A percentile compares a stretch with the other conserved stretches of the same genome.
These are phyloP conservation scores for Luscinia megarhynchos DNA, from an alignment of 2,797 vertebrate genomes.

Conservation along the genomic window DNA sequence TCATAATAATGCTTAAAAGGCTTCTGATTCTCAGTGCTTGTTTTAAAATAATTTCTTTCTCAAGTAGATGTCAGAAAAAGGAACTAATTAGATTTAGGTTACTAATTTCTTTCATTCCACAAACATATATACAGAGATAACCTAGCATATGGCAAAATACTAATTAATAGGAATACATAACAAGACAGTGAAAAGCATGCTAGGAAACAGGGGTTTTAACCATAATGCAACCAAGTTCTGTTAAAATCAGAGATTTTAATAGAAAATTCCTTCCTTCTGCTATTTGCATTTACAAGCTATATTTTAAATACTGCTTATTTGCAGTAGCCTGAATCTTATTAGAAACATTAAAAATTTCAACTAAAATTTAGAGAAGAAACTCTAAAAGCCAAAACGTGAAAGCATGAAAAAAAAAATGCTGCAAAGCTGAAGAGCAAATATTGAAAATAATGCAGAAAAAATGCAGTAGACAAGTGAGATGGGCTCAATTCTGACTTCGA, in stretches of 20 bases:
- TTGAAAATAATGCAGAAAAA: neutral
- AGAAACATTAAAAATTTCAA: neutral
- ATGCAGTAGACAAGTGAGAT: neutral
- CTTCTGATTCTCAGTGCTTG: neutral
- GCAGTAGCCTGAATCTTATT: neutral
- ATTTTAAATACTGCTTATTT: neutral
- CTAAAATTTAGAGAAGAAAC: neutral
- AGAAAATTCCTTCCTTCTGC: neutral
- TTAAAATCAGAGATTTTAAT: slow-evolving; percentile 18
- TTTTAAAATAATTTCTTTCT: slow-evolving; percentile 9
- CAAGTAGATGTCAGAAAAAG: neutral
- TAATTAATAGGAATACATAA: neutral
- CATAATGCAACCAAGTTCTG: neutral
- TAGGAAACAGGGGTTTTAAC: slow-evolving; percentile 3
- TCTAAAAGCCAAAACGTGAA: neutral
- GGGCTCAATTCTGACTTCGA: neutral
- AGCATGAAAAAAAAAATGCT: fast-evolving
- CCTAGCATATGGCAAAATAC: neutral
- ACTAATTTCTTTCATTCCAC: neutral
- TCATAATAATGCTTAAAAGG: neutral
- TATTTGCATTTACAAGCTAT: slow-evolving; percentile 3
- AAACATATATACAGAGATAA: neutral
- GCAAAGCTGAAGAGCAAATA: neutral
- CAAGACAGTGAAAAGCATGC: slow-evolving; percentile 7
- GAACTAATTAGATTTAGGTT: slow-evolving; percentile 24